Evolutionary conservation across 2,113 vertebrate genomes (phyloP).

Genomic region (Neodon shergylaensis): DNA sequence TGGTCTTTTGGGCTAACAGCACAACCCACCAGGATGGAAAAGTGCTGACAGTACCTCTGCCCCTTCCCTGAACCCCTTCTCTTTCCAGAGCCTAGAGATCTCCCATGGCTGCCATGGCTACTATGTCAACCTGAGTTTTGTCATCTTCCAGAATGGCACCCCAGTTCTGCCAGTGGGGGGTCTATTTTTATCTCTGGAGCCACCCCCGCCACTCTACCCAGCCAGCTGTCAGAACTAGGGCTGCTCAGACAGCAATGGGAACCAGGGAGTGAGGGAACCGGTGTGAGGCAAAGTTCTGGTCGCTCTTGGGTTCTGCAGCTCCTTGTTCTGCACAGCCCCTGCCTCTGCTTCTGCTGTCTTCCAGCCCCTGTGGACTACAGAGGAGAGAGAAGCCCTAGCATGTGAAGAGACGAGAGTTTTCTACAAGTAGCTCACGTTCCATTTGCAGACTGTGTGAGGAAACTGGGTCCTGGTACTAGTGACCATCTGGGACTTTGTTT

Average conservation of each 20-base stretch:
- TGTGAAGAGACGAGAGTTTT: not conserved
- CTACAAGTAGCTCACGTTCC: not conserved
- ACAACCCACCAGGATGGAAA: not conserved
- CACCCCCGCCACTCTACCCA: slow-evolving; percentile 77
- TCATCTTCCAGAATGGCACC: slow-evolving; percentile 62
- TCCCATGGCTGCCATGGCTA: not conserved
- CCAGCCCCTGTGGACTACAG: not conserved
- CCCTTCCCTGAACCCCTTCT: not conserved
- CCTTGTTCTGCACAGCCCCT: not conserved
- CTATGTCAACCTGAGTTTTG: slow-evolving; percentile 61
- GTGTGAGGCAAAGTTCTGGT: not conserved
- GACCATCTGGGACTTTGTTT: slow-evolving; percentile 13
- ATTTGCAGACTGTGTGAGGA: not conserved
- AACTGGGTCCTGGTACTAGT: not conserved
- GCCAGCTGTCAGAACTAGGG: slow-evolving; percentile 65
- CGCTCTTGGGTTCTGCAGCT: not conserved
- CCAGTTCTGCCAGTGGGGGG: slow-evolving; percentile 68
- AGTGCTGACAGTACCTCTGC: not conserved
- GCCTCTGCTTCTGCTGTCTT: not conserved
- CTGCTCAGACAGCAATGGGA: slow-evolving; percentile 54
- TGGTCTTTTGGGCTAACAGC: not conserved
- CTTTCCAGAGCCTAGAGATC: slow-evolving; percentile 14
- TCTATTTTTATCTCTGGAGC: slow-evolving; percentile 78
- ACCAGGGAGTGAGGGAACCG: slow-evolving; percentile 6
- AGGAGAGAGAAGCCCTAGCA: not conserved